Evolutionary conservation across 2,113 vertebrate genomes (phyloP), one percentile per base, ranked within the genome.

Genomic region (Tenebrosternarchus preto): DNA sequence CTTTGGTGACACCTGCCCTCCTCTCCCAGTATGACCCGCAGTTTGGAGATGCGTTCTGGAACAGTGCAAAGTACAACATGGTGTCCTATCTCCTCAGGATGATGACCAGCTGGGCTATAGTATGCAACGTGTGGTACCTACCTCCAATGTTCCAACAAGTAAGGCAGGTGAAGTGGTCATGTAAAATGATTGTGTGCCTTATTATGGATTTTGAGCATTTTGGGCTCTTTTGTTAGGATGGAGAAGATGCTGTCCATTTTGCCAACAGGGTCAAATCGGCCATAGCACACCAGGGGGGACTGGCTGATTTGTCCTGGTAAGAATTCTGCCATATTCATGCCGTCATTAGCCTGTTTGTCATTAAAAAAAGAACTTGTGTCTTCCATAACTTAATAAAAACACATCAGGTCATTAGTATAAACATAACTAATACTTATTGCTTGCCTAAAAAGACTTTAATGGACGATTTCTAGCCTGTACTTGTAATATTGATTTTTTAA

Each of bases 41-140:
- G 67, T 98, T 99, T 82, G 97, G 97, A 1, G 97, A 99, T 1
- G 96, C 96, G 0, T 99, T 98, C 90, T 99, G 97, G 97, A 98
- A 99, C 90, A 99, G 97, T 86, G 92, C 93, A 71, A 98, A 98
- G 63, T 94, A 95, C 69, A 96, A 91, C 85, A 95, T 98, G 0
- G 95, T 98, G 80, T 97, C 94, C 90, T 98, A 98, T 81, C 89
- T 99, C 77, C 92, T 99, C 81, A 89, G 96, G 36, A 95, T 95
- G 82, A 98, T 99, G 97, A 98, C 94, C 57, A 99, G 96, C 91
- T 99, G 97, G 97, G 97, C 96, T 80, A 95, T 99, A 0, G 97
- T 98, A 17, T 97, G 96, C 85, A 95, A 98, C 0, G 96, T 99
- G 64, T 98, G 97, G 97, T 98, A 98, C 87, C 85, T 99, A 78